Conservation (phyloP, 1,140 invertebrate genomes). For the Papilio polytes region DNA sequence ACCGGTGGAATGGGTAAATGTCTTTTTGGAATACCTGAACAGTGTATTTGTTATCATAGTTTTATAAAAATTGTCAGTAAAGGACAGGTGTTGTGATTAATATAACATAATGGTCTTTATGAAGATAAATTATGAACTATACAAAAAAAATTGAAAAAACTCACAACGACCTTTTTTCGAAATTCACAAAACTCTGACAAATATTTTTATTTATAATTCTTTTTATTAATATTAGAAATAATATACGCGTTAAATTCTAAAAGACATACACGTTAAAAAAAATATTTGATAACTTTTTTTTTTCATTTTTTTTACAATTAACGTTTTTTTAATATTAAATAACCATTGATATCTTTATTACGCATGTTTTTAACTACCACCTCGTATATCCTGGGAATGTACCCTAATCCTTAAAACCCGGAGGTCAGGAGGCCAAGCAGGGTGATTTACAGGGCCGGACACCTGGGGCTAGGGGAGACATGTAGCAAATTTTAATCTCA, state of each 20-base stretch:
- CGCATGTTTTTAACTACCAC: slow-evolving; percentile 41
- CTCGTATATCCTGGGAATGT: slow-evolving; percentile 60
- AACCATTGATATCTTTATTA: background rate
- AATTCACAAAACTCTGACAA: background rate
- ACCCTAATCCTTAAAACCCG: slow-evolving; percentile 63
- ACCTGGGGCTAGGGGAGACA: slow-evolving; percentile 50
- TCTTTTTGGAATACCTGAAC: background rate
- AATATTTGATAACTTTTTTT: no score
- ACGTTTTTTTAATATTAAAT: background rate
- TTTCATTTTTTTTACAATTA: no score
- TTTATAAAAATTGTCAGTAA: background rate
- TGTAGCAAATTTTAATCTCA: slow-evolving; percentile 2
- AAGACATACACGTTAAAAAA: no score
- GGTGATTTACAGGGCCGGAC: slow-evolving; percentile 59
- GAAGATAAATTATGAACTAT: background rate
- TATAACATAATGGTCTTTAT: background rate
- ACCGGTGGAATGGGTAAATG: background rate
- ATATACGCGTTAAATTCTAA: no score
- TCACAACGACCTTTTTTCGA: no score
- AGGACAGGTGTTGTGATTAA: slow-evolving; percentile 9
- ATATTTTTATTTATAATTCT: background rate
- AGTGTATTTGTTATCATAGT: slow-evolving; percentile 18
- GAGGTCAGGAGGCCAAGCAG: slow-evolving; percentile 64
- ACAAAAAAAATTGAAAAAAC: background rate
- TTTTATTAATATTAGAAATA: background rate